Base-by-base conservation (phyloP, 1,140 invertebrate species). In the Drosophila miranda region DNA sequence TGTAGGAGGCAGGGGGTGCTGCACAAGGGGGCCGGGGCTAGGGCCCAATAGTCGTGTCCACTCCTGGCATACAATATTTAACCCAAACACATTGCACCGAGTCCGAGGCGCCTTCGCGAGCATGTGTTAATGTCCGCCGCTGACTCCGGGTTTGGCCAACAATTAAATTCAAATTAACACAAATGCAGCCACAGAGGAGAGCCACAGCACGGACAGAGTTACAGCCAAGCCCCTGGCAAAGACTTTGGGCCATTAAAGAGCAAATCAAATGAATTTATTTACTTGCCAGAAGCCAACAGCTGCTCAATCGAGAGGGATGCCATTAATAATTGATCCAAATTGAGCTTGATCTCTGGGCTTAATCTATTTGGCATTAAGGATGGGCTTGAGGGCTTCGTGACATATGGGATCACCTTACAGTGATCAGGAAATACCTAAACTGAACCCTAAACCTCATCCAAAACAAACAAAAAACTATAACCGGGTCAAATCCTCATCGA, bases 141-240 rank as follows among this genome's bases (percentile, higher is more conserved):
- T 63, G 62, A 64, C 44, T 68, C 23, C 30, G 13, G 23, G 34
- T 41, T 44, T 42, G 44, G 19, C 43, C 53, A 58, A 67, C 69
- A 78, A 86, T 86, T 86, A 86, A 86, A 86, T 75, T 87, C 74
- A 57, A 82, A 86, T 86, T 86, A 86, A 63, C 78, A 50, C 46
- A 87, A 69, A 46, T 59, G 57, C 72, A 62, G 66, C 28, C 28
- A 16, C 67, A 46, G 53, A 69, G n/a, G 51, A 42, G 34, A 21
- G 34, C 23, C 21, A 52, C 50, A 68, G 19, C 19, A 26, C 54
- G 23, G 34, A 30, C 28, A 8, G 28, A 28, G 28, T 8, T 8
- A 30, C 7, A 30, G 28, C 28, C 28, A 30, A 30, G 30, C 30
- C 30, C 30, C 30, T 9, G 30, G 30, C 30, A 30, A 30, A 30